Evolutionary conservation across 2,888 invertebrate species (phyloP), one percentile per base, ranked within the genome.

Genomic region (Aricia artaxerxes): DNA sequence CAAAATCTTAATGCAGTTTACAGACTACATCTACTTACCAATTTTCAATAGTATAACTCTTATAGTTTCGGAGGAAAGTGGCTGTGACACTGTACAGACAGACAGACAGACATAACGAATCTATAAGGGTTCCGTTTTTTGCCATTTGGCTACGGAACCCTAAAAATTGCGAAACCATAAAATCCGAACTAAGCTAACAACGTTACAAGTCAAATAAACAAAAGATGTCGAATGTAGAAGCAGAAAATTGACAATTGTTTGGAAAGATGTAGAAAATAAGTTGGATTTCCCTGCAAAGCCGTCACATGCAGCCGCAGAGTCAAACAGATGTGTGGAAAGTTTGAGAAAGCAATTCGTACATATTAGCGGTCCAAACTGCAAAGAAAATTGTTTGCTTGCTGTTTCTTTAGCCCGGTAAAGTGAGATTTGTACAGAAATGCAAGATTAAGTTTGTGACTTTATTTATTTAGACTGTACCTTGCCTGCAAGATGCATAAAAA

Each of bases 231-330:
- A 24, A 61, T 24, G 49, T 49, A 7, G 69, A 13, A 13, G 24
- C 64, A 64, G 24, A 35, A 69, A 69, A 69, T 38, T 69, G 69
- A 38, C 69, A 69, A 69, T 69, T 69, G 35, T 69, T 69, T 69
- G 64, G 1, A 64, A 64, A 35, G 16, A 69, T 69, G 35, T 69
- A 1, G 69, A 38, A 69, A 38, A 69, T 38, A 69, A 69, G 35
- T 69, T 38, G 16, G 35, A 35, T 69, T 35, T 69, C 35, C 35
- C 11, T 24, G 11, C 35, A 31, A 11, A 35, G 5, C 35, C 69
- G 69, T 69, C 69, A 69, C 69, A 69, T 69, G 35, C 69, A 69
- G 64, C 24, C 64, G 11, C 64, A 38, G 69, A 69, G 13, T 69
- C 35, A 69, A 69, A 13, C 11, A 69, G 69, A 69, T 69, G 69